Evolutionary conservation across 2,888 invertebrate genomes (phyloP), one percentile per base, ranked within the genome.

Genomic region (Gymnosoma rotundatum): DNA sequence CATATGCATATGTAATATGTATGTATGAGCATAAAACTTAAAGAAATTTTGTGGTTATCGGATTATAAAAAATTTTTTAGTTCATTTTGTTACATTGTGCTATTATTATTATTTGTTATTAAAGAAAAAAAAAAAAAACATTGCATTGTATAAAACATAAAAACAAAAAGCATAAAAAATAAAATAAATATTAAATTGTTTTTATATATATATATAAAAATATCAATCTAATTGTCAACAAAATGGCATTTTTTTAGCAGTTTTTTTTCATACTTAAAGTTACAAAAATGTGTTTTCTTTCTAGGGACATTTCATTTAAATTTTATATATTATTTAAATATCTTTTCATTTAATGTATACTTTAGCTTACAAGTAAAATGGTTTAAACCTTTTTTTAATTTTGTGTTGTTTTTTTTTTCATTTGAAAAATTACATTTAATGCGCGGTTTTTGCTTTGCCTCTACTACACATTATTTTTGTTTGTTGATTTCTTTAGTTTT

Each of bases 221-320:
- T 84, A 84, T 84, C 81, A 74, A 82, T 84, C 67, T 78, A 84
- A 84, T 79, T 81, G 70, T 84, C 84, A 84, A 84, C 84, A 84
- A 81, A 84, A 84, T 84, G 84, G 84, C 84, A 81, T 84, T 84
- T 83, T 83, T 83, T 75, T 84, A 84, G 84, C 84, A 84, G 84
- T 70, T 80, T 58, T 63, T 72, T 80, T 58, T 63, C 66, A 73
- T 78, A 78, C 84, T 84, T 78, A 84, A 32, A 60, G 54, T 78
- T 84, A 84, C 78, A 78, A 78, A 72, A 72, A 20, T 73, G 58
- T 58, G 74, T 56, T 48, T 32, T 52, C 25, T 79, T 32, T 61
- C 21, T 42, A 32, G 36, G 54, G 70, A n/a, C 42, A 18, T 61
- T 58, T 70, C 42, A 52, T 69, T 54, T 78, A 61, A 64, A 70